These are phyloP conservation scores for Himalopsyche japonica DNA, from an alignment of 2,888 invertebrate species.

Conservation along the genomic window DNA sequence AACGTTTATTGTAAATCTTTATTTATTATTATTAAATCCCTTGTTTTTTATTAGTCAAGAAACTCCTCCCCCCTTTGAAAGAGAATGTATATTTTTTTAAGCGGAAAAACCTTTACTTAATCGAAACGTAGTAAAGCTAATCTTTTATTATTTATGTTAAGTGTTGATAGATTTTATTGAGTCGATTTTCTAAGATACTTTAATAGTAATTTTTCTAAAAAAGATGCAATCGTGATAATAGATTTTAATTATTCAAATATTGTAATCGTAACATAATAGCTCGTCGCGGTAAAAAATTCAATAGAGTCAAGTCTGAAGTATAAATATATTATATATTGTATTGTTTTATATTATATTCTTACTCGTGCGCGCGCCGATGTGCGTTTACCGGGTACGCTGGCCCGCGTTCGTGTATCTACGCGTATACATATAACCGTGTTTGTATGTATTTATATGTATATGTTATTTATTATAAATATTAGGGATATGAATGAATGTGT, in stretches of 20 bases:
- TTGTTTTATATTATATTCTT: slow-evolving; percentile 20
- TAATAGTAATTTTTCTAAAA: slow-evolving; percentile 53
- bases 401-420: slow-evolving; percentile 10
- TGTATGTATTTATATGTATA: slow-evolving; percentile 25
- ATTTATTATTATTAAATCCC: slow-evolving; percentile 33
- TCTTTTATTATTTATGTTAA: slow-evolving; percentile 51
- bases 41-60: slow-evolving; percentile 29
- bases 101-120: slow-evolving; percentile 34
- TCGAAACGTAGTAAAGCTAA: slow-evolving; percentile 24
- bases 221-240: slow-evolving; percentile 61
- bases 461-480: slow-evolving; percentile 37
- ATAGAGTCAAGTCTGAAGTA: slow-evolving; percentile 40
- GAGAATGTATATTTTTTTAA: slow-evolving; percentile 41
- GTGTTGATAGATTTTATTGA: slow-evolving; percentile 58
- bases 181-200: slow-evolving; percentile 48
- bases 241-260: slow-evolving; percentile 49
- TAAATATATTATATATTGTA: slow-evolving; percentile 16
- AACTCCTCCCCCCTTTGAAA: slow-evolving; percentile 25
- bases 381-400: slow-evolving; percentile 8
- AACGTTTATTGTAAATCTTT: slow-evolving; percentile 35
- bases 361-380: slow-evolving; percentile 10
- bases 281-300: slow-evolving; percentile 39
- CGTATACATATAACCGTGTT: slow-evolving; percentile 17
- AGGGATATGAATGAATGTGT: slow-evolving; percentile 28
- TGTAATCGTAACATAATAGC: slow-evolving; percentile 40